Percentiles rank a stretch among this genome's conserved stretches.
Evolutionary conservation across 2,888 invertebrate species (phyloP).

Genomic region (Abrostola tripartita): DNA sequence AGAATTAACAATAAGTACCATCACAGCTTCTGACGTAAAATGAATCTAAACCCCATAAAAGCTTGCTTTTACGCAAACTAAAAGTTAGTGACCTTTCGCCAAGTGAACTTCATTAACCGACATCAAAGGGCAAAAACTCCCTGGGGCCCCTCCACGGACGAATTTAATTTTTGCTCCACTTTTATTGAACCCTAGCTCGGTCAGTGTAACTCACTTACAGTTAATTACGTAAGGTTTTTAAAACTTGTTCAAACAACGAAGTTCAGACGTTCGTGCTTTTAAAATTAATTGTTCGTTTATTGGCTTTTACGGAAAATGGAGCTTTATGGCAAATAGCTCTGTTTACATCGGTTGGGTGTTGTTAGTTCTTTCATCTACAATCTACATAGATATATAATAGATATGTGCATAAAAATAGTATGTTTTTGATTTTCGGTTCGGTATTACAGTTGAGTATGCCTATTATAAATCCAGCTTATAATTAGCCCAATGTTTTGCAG

Average conservation of each 20-base stretch:
- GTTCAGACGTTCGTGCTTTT: conserved; percentile 61
- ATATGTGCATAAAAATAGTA: neutral
- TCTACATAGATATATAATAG: neutral
- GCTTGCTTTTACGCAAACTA: conserved; percentile 49
- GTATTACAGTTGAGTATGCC: no score
- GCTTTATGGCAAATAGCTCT: conserved; percentile 3
- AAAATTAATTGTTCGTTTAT: conserved; percentile 65
- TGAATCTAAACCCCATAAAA: conserved; percentile 17
- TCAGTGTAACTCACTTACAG: conserved; percentile 55
- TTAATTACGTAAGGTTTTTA: conserved; percentile 70
- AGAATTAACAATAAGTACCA: neutral
- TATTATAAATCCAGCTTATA: no score
- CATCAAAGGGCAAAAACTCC: conserved; percentile 77
- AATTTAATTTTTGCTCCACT: conserved; percentile 83
- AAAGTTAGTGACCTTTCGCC: conserved; percentile 58
- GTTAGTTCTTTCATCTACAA: neutral
- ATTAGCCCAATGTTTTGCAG: no score
- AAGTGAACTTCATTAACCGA: conserved; percentile 72
- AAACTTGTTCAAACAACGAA: conserved; percentile 67
- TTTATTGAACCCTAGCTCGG: conserved; percentile 64
- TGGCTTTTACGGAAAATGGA: conserved; percentile 48
- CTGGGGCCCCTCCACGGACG: conserved; percentile 50
- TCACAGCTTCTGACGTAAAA: conserved; percentile 12
- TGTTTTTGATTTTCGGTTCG: no score
- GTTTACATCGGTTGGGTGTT: neutral